phyloP scores from a whole-genome alignment of 1,140 invertebrate species.

The Heliconius hermathena region DNA sequence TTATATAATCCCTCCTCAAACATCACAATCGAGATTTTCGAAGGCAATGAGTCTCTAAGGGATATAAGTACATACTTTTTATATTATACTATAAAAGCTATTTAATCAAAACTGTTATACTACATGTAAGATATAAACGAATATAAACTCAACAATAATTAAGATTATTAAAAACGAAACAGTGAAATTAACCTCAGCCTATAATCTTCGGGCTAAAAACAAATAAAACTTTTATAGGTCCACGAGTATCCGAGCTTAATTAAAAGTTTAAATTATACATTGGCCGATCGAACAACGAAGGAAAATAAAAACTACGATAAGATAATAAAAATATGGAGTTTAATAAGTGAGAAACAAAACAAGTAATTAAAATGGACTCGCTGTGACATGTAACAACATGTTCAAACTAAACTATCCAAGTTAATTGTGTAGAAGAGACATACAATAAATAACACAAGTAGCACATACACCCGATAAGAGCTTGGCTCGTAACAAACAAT shows the following conservation, averaged over 20 bases:
- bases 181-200: neutral
- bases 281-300: conserved; percentile 12
- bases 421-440: neutral
- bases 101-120: conserved; percentile 6
- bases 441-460: neutral
- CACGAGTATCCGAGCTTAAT: conserved; percentile 19
- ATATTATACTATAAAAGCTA: neutral
- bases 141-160: conserved; percentile 5
- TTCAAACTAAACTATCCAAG: neutral
- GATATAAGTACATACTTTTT: conserved; percentile 38
- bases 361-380: conserved; percentile 23
- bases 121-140: neutral
- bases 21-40: conserved; percentile 40
- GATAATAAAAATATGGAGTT: conserved; percentile 30
- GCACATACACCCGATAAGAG: neutral
- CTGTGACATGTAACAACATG: conserved; percentile 23
- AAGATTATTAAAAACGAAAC: neutral
- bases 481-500: conserved; percentile 36
- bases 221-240: conserved; percentile 22
- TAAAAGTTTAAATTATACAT: conserved; percentile 28
- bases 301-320: conserved; percentile 30
- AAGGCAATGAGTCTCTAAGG: conserved; percentile 52
- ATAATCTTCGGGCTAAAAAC: conserved; percentile 11
- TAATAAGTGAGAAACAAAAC: conserved; percentile 27
- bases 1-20: conserved; percentile 62